A percentile compares a stretch with the other conserved stretches of the same genome.
Evolutionary conservation across 2,888 invertebrate genomes (phyloP).

Genomic region (Nesidiocoris tenuis): DNA sequence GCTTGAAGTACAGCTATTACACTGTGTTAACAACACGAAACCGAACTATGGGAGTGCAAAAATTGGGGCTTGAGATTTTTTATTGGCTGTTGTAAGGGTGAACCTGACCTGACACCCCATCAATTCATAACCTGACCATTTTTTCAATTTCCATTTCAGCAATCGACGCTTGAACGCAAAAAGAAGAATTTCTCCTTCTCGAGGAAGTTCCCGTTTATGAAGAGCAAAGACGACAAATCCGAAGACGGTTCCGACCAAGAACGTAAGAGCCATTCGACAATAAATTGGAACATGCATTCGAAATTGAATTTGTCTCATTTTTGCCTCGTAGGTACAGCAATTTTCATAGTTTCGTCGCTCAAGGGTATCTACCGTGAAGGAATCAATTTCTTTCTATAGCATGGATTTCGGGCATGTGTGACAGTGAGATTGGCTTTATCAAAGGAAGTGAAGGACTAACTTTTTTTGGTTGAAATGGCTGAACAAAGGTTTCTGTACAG

Average conservation of each 20-base stretch:
- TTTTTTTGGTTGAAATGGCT: slow-evolving; percentile 16
- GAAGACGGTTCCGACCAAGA: slow-evolving; percentile 97
- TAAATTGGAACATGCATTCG: not conserved
- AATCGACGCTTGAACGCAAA: slow-evolving; percentile 91
- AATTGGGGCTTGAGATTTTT: too few relatives aligned
- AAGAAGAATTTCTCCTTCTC: slow-evolving; percentile 99
- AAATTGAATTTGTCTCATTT: not conserved
- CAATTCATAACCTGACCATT: too few relatives aligned
- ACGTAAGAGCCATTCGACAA: slow-evolving; percentile 72
- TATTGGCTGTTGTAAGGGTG: too few relatives aligned
- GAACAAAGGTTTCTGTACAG: too few relatives aligned
- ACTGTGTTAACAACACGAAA: too few relatives aligned
- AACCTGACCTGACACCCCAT: too few relatives aligned
- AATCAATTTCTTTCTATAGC: slow-evolving; percentile 10
- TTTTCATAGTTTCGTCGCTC: not conserved
- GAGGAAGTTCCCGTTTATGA: slow-evolving; percentile 98
- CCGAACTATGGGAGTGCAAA: too few relatives aligned
- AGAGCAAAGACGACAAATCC: slow-evolving; percentile 97
- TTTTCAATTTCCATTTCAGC: slow-evolving; percentile 64
- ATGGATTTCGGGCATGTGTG: slow-evolving; percentile 16
- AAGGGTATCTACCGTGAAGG: slow-evolving; percentile 25
- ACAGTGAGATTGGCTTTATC: slow-evolving; percentile 10
- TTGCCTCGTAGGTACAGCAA: not conserved
- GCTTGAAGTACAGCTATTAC: too few relatives aligned
- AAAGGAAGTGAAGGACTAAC: not conserved